Conservation (phyloP, 1,140 invertebrate genomes). For the Pygmarrhopalites habei region DNA sequence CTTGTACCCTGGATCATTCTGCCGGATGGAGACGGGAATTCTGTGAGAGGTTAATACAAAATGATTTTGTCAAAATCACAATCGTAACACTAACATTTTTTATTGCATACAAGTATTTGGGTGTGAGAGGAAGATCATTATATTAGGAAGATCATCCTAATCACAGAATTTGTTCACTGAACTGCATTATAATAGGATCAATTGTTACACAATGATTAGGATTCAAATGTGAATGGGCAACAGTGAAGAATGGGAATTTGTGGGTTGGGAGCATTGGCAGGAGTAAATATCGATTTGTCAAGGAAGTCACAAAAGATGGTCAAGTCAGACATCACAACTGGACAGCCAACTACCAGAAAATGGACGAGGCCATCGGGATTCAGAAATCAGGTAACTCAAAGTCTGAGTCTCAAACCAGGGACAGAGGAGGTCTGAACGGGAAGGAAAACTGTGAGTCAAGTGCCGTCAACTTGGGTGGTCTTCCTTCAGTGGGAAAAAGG, state of each 20-base stretch:
- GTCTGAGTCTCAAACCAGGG: no score
- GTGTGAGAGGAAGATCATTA: no score
- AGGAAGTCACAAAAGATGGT: conserved; percentile 70
- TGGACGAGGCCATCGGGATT: conserved; percentile 53
- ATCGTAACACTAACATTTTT: no score
- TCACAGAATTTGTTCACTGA: neutral
- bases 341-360: conserved; percentile 53
- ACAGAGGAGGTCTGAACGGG: no score
- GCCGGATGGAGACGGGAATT: conserved; percentile 71
- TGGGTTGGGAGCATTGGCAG: conserved; percentile 71
- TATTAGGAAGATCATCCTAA: no score
- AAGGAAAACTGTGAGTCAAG: no score
- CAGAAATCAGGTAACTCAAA: conserved; percentile 60
- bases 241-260: conserved; percentile 79
- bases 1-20: conserved; percentile 86
- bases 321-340: conserved; percentile 72
- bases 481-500: no score
- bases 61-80: no score
- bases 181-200: neutral
- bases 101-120: no score
- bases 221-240: conserved; percentile 96
- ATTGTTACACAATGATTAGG: conserved; percentile 46
- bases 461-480: no score
- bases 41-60: conserved; percentile 9
- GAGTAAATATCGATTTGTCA: conserved; percentile 97